phyloP scores from a whole-genome alignment of 2,113 vertebrate species.

The Elanus axillaris region DNA sequence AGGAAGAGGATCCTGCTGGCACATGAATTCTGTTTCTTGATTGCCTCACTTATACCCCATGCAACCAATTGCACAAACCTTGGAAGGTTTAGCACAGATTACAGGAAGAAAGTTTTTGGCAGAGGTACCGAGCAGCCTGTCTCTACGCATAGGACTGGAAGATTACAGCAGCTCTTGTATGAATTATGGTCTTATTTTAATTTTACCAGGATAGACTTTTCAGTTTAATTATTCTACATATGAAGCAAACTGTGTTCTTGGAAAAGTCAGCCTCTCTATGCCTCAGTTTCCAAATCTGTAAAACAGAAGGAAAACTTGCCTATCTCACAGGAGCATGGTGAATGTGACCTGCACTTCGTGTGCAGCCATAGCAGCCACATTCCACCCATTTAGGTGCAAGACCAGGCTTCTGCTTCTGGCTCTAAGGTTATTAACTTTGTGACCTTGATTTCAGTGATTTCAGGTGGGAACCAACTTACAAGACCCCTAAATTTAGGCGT shows the following conservation, averaged over 20 bases:
- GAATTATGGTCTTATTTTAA: not conserved
- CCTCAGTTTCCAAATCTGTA: not conserved
- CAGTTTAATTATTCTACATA: not conserved
- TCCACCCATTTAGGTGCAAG: not conserved
- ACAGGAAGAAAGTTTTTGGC: not conserved
- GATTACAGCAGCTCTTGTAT: not conserved
- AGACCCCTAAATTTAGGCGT: not conserved
- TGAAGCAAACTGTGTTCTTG: not conserved
- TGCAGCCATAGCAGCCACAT: not conserved
- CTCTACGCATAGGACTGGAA: not conserved
- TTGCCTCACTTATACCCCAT: not conserved
- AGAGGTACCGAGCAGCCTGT: not conserved
- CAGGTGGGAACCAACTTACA: not conserved
- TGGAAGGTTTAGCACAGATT: not conserved
- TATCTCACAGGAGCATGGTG: not conserved
- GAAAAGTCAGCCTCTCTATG: not conserved
- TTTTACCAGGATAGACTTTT: not conserved
- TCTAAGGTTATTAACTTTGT: not conserved
- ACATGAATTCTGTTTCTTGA: not conserved
- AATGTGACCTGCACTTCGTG: not conserved
- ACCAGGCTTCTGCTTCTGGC: not conserved
- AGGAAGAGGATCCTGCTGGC: not conserved
- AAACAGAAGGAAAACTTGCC: not conserved
- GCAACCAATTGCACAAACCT: not conserved
- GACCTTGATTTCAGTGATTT: not conserved